phyloP scores from a whole-genome alignment of 1,140 invertebrate genomes.

The Lineus longissimus region DNA sequence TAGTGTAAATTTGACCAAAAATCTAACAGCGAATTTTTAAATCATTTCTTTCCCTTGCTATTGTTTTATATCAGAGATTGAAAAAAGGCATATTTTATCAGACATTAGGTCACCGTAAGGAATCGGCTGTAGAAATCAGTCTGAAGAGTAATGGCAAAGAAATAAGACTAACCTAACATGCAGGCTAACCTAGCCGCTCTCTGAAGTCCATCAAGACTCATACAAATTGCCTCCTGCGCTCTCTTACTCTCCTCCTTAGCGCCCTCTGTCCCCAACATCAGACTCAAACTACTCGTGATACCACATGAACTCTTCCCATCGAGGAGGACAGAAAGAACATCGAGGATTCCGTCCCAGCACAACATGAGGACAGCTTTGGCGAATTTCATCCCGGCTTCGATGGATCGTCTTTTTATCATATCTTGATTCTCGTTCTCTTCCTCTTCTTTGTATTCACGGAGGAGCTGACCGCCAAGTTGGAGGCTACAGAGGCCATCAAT shows the following conservation, averaged over 20 bases:
- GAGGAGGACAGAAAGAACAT: conserved; percentile 77
- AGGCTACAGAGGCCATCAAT: conserved; percentile 75
- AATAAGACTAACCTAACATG: conserved; percentile 59
- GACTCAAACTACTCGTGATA: conserved; percentile 50
- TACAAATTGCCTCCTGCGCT: conserved; percentile 70
- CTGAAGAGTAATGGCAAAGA: too few relatives aligned
- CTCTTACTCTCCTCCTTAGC: conserved; percentile 53
- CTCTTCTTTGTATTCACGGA: conserved; percentile 43
- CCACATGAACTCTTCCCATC: conserved; percentile 59
- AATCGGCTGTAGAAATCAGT: too few relatives aligned
- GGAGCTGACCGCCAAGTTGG: conserved; percentile 65
- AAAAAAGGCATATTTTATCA: too few relatives aligned
- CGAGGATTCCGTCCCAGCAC: conserved; percentile 86
- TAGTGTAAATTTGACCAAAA: too few relatives aligned
- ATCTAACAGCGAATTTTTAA: too few relatives aligned
- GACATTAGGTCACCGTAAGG: too few relatives aligned
- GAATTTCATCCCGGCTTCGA: conserved; percentile 60
- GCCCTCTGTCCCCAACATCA: conserved; percentile 54
- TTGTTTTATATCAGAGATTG: too few relatives aligned
- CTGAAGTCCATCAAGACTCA: conserved; percentile 82
- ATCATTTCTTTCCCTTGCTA: too few relatives aligned
- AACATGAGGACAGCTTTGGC: conserved; percentile 70
- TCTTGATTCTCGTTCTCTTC: neutral
- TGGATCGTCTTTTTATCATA: conserved; percentile 31
- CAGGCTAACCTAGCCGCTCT: conserved; percentile 62